phyloP scores from a whole-genome alignment of 92 coral and sea anemone genomes.

The Isaurus tuberculatus region DNA sequence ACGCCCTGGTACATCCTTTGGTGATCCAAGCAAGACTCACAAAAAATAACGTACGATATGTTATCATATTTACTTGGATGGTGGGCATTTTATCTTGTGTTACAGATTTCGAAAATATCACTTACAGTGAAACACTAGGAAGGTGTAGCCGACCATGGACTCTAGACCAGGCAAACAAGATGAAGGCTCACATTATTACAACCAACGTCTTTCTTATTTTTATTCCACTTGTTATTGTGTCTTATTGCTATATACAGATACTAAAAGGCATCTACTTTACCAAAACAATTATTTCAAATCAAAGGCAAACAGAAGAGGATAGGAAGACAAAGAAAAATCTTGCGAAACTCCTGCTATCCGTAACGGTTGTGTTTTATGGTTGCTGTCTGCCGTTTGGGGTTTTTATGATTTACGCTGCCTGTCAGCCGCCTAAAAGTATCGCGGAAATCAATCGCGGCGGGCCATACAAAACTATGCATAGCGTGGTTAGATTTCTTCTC shows the following conservation, averaged over 20 bases:
- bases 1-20: conserved; percentile 58
- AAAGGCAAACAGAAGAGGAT: background rate
- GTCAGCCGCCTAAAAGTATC: background rate
- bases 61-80: background rate
- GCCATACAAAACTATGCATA: conserved; percentile 31
- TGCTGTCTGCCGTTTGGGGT: conserved; percentile 62
- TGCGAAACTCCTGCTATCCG: conserved; percentile 54
- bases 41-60: conserved; percentile 22
- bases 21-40: conserved; percentile 10
- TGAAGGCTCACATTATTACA: conserved; percentile 45
- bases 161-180: conserved; percentile 31
- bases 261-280: conserved; percentile 58
- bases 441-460: background rate
- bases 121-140: background rate
- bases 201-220: conserved; percentile 42
- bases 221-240: conserved; percentile 27
- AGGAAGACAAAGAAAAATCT: conserved; percentile 59
- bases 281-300: conserved; percentile 51
- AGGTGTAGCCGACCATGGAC: conserved; percentile 23
- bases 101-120: background rate
- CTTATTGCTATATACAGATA: conserved; percentile 57
- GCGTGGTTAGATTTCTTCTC: conserved; percentile 48
- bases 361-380: conserved; percentile 51
- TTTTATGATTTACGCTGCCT: conserved; percentile 41
- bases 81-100: conserved; percentile 21